These are phyloP conservation scores for Oreochromis aureus DNA, from an alignment of 2,113 vertebrate species.

Conservation along the genomic window DNA sequence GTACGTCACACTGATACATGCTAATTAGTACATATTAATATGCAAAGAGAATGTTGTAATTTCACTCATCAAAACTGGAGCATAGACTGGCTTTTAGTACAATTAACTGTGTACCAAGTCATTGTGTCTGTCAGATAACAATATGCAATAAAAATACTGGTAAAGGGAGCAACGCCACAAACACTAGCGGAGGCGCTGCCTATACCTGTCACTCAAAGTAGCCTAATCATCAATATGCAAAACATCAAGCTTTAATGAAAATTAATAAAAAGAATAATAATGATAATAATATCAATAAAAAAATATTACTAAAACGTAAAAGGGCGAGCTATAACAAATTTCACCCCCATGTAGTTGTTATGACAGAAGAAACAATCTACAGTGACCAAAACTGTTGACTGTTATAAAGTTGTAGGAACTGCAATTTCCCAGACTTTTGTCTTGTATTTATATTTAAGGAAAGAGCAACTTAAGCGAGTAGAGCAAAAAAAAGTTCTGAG, in stretches of 20 bases:
- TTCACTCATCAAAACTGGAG: neutral
- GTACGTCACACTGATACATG: accelerated
- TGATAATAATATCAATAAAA: neutral
- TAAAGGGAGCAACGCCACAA: neutral
- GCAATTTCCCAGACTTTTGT: neutral
- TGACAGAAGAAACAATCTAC: neutral
- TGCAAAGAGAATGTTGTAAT: neutral
- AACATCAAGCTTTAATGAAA: neutral
- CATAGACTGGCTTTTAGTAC: neutral
- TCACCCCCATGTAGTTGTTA: neutral
- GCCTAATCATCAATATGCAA: neutral
- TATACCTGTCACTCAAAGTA: neutral
- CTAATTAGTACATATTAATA: neutral
- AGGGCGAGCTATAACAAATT: neutral
- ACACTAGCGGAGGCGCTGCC: neutral
- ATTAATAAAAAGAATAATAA: neutral
- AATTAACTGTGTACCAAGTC: neutral
- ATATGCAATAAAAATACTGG: neutral
- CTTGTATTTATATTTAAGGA: neutral
- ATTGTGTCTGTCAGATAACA: neutral
- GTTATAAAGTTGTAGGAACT: neutral
- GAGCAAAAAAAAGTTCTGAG: neutral
- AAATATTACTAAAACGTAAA: neutral
- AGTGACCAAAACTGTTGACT: neutral
- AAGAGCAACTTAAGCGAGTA: neutral